These are phyloP conservation scores for Cotesia chilonis DNA, from an alignment of 1,140 invertebrate genomes.

Conservation along the genomic window DNA sequence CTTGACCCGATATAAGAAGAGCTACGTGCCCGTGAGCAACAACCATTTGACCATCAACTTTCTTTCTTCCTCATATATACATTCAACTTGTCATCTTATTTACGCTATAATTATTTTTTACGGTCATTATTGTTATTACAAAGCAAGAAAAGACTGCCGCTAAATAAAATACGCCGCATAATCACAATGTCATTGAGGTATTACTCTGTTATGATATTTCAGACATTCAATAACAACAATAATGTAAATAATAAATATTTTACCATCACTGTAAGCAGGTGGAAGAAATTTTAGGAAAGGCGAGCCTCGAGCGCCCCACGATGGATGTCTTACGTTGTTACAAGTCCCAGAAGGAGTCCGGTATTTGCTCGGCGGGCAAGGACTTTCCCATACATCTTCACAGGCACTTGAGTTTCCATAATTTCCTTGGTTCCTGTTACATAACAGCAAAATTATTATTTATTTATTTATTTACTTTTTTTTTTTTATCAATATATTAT, in stretches of 20 bases:
- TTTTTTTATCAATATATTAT: background rate
- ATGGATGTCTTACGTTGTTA: constrained; percentile 91
- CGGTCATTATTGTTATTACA: background rate
- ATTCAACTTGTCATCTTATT: constrained; percentile 8
- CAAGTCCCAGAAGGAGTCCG: constrained; percentile 88
- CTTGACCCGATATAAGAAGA: constrained; percentile 42
- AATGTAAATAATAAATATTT: constrained; percentile 48
- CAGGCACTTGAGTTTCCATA: constrained; percentile 45
- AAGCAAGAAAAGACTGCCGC: background rate
- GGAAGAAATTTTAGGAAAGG: constrained; percentile 82
- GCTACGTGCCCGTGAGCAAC: constrained; percentile 29
- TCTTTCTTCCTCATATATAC: constrained; percentile 35
- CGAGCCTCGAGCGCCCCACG: constrained; percentile 87
- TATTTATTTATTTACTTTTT: background rate
- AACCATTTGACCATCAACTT: constrained; percentile 26
- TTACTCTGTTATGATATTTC: background rate
- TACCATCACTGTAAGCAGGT: constrained; percentile 86
- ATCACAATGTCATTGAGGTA: too few species aligned
- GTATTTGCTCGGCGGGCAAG: constrained; percentile 80
- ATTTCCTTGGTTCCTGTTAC: constrained; percentile 48
- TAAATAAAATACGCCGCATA: too few species aligned
- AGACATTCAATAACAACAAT: background rate
- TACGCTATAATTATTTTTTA: background rate
- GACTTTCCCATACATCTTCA: constrained; percentile 53
- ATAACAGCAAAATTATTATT: background rate